These are phyloP conservation scores for Agrochola litura DNA, from an alignment of 2,888 invertebrate genomes.

Conservation along the genomic window DNA sequence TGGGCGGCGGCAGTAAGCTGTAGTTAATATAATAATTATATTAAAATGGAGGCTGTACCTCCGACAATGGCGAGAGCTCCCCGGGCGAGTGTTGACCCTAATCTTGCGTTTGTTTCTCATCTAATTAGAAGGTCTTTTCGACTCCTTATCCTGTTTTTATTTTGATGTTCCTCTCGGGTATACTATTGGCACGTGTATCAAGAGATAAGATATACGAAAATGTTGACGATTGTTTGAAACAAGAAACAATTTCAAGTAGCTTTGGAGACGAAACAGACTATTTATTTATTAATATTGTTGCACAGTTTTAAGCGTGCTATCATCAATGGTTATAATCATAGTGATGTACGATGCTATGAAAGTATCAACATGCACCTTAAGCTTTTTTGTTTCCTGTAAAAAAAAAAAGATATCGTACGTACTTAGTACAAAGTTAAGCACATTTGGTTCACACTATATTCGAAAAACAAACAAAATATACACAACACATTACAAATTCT, in stretches of 20 bases:
- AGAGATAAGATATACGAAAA: conserved; percentile 1
- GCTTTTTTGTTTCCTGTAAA: no score
- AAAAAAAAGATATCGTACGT: no score
- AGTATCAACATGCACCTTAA: neutral
- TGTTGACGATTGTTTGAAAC: neutral
- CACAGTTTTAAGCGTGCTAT: neutral
- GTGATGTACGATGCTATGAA: neutral
- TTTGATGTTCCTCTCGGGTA: conserved; percentile 70
- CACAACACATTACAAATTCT: conserved; percentile 23
- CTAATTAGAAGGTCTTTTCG: conserved; percentile 82
- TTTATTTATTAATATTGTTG: neutral
- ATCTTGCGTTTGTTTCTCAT: conserved; percentile 83
- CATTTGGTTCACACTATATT: conserved; percentile 5
- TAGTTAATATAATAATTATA: conserved; percentile 70
- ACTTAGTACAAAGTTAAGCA: neutral
- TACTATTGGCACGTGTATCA: conserved; percentile 66
- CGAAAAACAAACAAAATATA: conserved; percentile 14
- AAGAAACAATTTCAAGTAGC: neutral
- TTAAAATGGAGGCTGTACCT: conserved; percentile 76
- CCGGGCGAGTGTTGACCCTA: conserved; percentile 78
- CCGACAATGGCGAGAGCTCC: conserved; percentile 72
- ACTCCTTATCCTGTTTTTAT: conserved; percentile 80
- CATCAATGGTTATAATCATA: neutral
- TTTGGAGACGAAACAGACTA: neutral
- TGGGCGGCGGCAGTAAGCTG: conserved; percentile 52